phyloP scores from a whole-genome alignment of 1,140 invertebrate genomes.

The Parapsyche elsis region DNA sequence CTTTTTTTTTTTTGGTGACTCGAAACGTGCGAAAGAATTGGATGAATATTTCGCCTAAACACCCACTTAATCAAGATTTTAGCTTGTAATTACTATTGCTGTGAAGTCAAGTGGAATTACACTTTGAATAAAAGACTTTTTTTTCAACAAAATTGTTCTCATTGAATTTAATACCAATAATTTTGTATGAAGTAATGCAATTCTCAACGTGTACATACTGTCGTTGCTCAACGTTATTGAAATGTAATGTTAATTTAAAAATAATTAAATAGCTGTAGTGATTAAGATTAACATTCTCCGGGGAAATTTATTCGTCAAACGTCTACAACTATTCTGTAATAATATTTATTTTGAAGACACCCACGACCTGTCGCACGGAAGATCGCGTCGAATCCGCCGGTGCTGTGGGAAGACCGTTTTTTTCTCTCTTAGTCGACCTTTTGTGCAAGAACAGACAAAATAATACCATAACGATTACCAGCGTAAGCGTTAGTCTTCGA shows the following conservation, averaged over 20 bases:
- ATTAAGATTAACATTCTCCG: too few relatives aligned
- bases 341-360: constrained; percentile 35
- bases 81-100: too few relatives aligned
- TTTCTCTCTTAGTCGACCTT: neutral
- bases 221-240: too few relatives aligned
- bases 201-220: too few relatives aligned
- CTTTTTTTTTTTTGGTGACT: neutral
- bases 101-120: too few relatives aligned
- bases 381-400: neutral
- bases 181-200: too few relatives aligned
- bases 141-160: too few relatives aligned
- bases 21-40: neutral
- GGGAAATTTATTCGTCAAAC: constrained; percentile 17
- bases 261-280: too few relatives aligned
- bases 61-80: constrained; percentile 15
- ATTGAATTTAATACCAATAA: too few relatives aligned
- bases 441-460: neutral
- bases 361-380: constrained; percentile 23
- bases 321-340: constrained; percentile 24
- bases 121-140: too few relatives aligned
- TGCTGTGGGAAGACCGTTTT: constrained; percentile 14
- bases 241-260: too few relatives aligned
- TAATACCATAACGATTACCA: neutral
- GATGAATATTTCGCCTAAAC: neutral
- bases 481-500: neutral